Evolutionary conservation across 2,888 invertebrate species (phyloP).

Genomic region (Hyposoter dolosus): DNA sequence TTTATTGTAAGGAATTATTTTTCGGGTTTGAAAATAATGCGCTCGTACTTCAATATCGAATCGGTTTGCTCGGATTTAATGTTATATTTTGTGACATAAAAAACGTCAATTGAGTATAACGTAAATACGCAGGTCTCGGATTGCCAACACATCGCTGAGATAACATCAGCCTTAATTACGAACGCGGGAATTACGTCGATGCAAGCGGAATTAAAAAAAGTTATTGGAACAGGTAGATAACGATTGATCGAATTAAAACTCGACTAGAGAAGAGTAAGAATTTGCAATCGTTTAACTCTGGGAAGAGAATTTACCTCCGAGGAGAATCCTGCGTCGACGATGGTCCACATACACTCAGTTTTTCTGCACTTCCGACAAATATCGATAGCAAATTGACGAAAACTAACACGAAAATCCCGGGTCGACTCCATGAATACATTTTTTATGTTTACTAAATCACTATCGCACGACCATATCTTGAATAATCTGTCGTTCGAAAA

Average conservation of each 20-base stretch:
- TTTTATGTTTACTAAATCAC: slow-evolving; percentile 49
- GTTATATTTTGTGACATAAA: background rate
- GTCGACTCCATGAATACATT: slow-evolving; percentile 66
- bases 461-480: slow-evolving; percentile 45
- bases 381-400: slow-evolving; percentile 44
- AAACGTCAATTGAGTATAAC: slow-evolving; percentile 17
- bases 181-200: slow-evolving; percentile 20
- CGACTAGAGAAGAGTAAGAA: background rate
- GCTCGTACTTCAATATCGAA: background rate
- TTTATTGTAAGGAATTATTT: background rate
- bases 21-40: background rate
- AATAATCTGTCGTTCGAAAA: slow-evolving; percentile 29
- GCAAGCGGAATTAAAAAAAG: background rate
- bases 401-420: slow-evolving; percentile 35
- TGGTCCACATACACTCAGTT: slow-evolving; percentile 71
- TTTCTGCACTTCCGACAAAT: slow-evolving; percentile 67
- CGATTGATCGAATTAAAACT: background rate
- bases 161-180: slow-evolving; percentile 40
- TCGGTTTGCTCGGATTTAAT: background rate
- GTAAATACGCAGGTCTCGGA: slow-evolving; percentile 9
- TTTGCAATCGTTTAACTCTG: background rate
- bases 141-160: slow-evolving; percentile 50
- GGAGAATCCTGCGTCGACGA: slow-evolving; percentile 67
- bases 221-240: background rate
- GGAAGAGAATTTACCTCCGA: slow-evolving; percentile 56